Evolutionary conservation across 2,113 vertebrate genomes (phyloP).

Genomic region (Silurus glanis): DNA sequence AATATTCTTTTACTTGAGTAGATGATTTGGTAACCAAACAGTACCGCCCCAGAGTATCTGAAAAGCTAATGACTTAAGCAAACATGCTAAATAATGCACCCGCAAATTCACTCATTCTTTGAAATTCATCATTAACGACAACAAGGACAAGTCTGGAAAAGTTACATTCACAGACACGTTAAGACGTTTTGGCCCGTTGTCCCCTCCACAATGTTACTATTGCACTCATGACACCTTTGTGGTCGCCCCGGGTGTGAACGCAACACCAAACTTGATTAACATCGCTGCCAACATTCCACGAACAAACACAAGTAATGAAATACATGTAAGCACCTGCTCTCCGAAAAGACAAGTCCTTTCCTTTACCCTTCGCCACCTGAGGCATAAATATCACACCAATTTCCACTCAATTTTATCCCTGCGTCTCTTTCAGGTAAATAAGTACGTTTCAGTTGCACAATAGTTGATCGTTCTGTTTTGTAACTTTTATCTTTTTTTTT

Average conservation of each 20-base stretch:
- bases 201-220: neutral
- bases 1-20: neutral
- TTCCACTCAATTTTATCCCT: neutral
- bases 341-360: slow-evolving; percentile 31
- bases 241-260: slow-evolving; percentile 11
- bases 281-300: slow-evolving; percentile 39
- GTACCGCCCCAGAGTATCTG: neutral
- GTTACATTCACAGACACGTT: slow-evolving; percentile 9
- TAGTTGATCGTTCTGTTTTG: neutral
- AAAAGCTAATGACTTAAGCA: neutral
- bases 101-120: neutral
- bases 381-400: slow-evolving; percentile 23
- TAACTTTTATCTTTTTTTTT: neutral
- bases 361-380: slow-evolving; percentile 3
- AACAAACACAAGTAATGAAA: slow-evolving; percentile 37
- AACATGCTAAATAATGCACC: neutral
- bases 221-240: slow-evolving; percentile 30
- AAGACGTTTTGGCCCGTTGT: neutral
- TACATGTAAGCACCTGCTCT: slow-evolving; percentile 23
- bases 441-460: neutral
- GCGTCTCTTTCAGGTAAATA: neutral
- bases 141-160: slow-evolving; percentile 40
- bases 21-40: neutral
- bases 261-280: slow-evolving; percentile 27
- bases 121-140: too few relatives aligned